Conservation (phyloP, 2,888 invertebrate genomes). For the Eristalinus sepulchralis region DNA sequence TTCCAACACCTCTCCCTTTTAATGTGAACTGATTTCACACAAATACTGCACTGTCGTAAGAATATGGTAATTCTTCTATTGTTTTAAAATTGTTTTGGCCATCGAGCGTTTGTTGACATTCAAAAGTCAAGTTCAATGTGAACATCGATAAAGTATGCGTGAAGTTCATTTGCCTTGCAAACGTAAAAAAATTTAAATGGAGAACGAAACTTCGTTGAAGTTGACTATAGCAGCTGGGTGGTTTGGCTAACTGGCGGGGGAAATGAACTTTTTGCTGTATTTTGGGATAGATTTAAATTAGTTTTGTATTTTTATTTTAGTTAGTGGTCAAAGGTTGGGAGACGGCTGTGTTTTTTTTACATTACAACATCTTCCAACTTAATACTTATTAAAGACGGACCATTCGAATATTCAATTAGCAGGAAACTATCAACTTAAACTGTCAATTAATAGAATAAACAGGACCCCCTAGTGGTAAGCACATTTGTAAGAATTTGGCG, state of each 20-base stretch:
- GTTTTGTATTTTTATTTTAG: neutral
- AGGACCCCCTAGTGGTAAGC: too few species aligned
- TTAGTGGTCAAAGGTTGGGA: neutral
- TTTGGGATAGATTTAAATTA: slow-evolving; percentile 4
- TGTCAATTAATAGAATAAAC: too few species aligned
- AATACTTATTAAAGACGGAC: too few species aligned
- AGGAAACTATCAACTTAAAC: too few species aligned
- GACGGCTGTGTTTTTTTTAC: too few species aligned
- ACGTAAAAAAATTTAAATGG: neutral
- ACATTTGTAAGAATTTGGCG: too few species aligned
- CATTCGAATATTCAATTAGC: too few species aligned
- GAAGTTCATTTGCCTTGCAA: slow-evolving; percentile 49
- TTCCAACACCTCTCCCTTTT: neutral
- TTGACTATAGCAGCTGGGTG: neutral
- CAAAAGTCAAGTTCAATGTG: slow-evolving; percentile 63
- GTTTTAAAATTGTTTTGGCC: slow-evolving; percentile 7
- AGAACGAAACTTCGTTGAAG: neutral
- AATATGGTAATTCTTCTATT: neutral
- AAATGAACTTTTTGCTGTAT: slow-evolving; percentile 16
- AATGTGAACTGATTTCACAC: neutral
- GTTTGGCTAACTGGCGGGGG: neutral
- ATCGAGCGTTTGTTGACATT: slow-evolving; percentile 10
- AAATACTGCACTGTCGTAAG: neutral
- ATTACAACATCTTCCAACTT: too few species aligned
- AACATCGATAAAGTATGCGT: neutral